A percentile compares a stretch with the other conserved stretches of the same genome.
These are phyloP conservation scores for Tuta absoluta DNA, from an alignment of 2,888 invertebrate genomes.

Conservation along the genomic window DNA sequence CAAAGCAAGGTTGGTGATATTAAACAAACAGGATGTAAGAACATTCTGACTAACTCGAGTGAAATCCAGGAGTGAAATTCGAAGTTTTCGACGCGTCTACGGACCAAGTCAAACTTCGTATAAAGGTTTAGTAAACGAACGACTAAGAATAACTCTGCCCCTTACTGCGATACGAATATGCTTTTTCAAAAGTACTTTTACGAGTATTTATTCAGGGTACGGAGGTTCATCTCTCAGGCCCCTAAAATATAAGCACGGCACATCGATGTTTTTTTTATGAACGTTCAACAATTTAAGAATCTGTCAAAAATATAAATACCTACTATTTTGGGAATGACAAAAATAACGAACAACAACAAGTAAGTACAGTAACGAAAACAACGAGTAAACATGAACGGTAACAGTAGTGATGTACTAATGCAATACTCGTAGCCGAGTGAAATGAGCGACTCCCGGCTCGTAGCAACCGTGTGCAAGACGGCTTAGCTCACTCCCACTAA, in stretches of 20 bases:
- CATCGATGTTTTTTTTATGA: too few relatives aligned
- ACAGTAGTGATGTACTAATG: slow-evolving; percentile 46
- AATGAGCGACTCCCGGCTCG: slow-evolving; percentile 56
- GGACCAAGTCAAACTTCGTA: neutral
- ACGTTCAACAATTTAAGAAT: too few relatives aligned
- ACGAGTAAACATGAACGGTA: slow-evolving; percentile 7
- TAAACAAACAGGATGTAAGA: slow-evolving; percentile 24
- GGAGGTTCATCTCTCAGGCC: too few relatives aligned
- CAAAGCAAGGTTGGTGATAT: slow-evolving; percentile 27
- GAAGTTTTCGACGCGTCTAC: slow-evolving; percentile 4
- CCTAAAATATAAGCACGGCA: too few relatives aligned
- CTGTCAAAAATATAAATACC: too few relatives aligned
- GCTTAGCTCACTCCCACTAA: slow-evolving; percentile 78
- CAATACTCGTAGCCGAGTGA: slow-evolving; percentile 59
- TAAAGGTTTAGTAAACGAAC: slow-evolving; percentile 2
- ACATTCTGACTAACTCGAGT: slow-evolving; percentile 23
- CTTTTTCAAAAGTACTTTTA: neutral
- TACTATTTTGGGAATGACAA: too few relatives aligned
- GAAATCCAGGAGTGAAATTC: slow-evolving; percentile 13
- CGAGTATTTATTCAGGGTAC: neutral
- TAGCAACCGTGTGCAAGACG: slow-evolving; percentile 65
- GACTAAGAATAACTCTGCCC: slow-evolving; percentile 2
- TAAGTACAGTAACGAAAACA: neutral
- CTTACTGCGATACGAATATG: slow-evolving; percentile 13
- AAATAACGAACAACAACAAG: slow-evolving; percentile 2